A percentile compares a stretch with the other conserved stretches of the same genome.
These are phyloP conservation scores for Synergus umbraculus DNA, from an alignment of 2,888 invertebrate genomes.

Conservation along the genomic window DNA sequence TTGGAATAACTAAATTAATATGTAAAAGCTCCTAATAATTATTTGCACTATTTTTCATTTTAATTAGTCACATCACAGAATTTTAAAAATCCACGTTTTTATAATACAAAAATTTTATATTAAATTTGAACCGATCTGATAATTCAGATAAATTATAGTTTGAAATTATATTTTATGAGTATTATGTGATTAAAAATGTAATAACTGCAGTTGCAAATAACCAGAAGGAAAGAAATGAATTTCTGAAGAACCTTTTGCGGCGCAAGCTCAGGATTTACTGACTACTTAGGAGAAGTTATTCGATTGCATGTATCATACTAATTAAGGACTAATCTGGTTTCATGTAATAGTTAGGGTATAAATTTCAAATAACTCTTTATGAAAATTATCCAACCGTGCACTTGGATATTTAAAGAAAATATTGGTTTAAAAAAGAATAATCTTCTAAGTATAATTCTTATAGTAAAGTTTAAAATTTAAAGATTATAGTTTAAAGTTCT, in stretches of 20 bases:
- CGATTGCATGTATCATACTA: slow-evolving; percentile 27
- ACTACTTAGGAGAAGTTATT: slow-evolving; percentile 20
- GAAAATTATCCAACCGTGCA: neutral
- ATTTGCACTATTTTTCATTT: neutral
- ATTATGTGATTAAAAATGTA: neutral
- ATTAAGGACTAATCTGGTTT: slow-evolving; percentile 18
- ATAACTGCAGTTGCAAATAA: neutral
- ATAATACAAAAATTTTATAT: neutral
- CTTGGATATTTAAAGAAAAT: neutral
- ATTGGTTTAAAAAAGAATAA: neutral
- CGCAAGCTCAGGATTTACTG: slow-evolving; percentile 37
- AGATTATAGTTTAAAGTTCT: too few species aligned
- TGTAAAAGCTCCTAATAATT: neutral
- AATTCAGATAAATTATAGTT: neutral
- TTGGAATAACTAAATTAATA: neutral
- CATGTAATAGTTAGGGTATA: neutral
- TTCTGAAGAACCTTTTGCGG: slow-evolving; percentile 22
- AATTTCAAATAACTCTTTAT: neutral
- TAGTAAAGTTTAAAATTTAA: too few species aligned
- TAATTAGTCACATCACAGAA: neutral
- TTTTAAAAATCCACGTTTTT: too few species aligned
- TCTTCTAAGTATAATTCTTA: neutral
- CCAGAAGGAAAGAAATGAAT: neutral
- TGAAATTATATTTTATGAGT: too few species aligned
- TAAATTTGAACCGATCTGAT: neutral